Evolutionary conservation across 2,888 invertebrate species (phyloP).

Genomic region (Charanyca ferruginea): DNA sequence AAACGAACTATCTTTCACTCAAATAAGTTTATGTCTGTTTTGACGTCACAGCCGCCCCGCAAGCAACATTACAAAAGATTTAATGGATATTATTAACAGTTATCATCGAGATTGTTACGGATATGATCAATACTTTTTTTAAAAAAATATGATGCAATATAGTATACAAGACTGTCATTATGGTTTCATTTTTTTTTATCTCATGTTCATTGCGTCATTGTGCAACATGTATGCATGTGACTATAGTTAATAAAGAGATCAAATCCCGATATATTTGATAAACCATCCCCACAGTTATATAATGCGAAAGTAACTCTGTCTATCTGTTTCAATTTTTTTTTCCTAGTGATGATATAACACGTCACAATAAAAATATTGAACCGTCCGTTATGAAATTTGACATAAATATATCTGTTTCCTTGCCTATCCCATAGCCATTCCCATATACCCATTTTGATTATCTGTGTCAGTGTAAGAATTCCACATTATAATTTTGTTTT

Average conservation of each 20-base stretch:
- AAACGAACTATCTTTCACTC: constrained; percentile 49
- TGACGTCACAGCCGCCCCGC: constrained; percentile 35
- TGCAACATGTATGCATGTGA: background rate
- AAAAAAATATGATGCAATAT: constrained; percentile 13
- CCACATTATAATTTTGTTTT: constrained; percentile 23
- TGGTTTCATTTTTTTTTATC: background rate
- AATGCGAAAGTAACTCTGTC: background rate
- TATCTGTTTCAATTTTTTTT: background rate
- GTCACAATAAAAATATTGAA: background rate
- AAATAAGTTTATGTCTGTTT: constrained; percentile 25
- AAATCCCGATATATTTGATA: background rate
- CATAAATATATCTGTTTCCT: background rate
- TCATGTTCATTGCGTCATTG: constrained; percentile 11
- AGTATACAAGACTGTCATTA: background rate
- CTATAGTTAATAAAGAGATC: background rate
- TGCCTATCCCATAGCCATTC: too few species aligned
- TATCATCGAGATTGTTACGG: constrained; percentile 36
- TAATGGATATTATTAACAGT: constrained; percentile 51
- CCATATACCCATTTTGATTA: background rate
- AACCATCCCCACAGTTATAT: background rate
- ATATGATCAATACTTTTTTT: constrained; percentile 25
- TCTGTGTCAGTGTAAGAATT: constrained; percentile 1
- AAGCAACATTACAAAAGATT: constrained; percentile 44
- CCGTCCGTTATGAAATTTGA: background rate
- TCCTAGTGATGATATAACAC: too few species aligned